Base-by-base conservation (phyloP, 2,888 invertebrate genomes). In the Trachelus tabidus region DNA sequence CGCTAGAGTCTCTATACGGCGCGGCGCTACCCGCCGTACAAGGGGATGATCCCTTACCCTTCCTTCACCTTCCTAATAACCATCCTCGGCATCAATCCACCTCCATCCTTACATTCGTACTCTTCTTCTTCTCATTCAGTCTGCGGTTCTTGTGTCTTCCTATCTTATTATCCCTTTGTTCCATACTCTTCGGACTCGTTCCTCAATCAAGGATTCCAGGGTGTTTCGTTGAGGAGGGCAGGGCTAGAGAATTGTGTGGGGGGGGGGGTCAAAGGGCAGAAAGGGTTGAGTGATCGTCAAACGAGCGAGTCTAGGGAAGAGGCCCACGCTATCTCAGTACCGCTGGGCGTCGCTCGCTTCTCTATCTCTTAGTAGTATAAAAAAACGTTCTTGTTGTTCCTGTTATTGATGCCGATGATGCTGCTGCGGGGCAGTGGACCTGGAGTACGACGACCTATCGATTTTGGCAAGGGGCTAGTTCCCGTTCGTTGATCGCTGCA, bases 401-500 rank as follows among this genome's bases (percentile, higher is more conserved):
- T 86, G 73, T 76, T 77, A 83, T 85, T 82, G 85, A 85, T 85
- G 84, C 81, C 85, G 84, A 80, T 86, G 84, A 80, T 83, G 86
- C 85, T 88, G 84, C 87, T 87, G 88, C 86, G 84, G 86, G 90
- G 90, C 89, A 91, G 90, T 90, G 90, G 89, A 87, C 87, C 87
- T 87, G 86, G 85, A 87, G 87, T 88, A 86, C 84, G 86, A 87
- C 83, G 85, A 86, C 81, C 82, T 82, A 82, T 30, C 30, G 33
- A n/a, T 12, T 23, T 23, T 35, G 73, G 6, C 73, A 74, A 76
- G 69, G 82, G 85, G 85, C 88, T 91, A 93, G 91, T 94, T 94
- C 88, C 94, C 94, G 86, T 94, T 94, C 81, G 94, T 93, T 86
- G 93, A 94, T 81, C 93, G 92, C 79, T 93, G 92, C 81, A 89